Percentiles rank a stretch among this genome's conserved stretches.
phyloP scores from a whole-genome alignment of 2,888 invertebrate species.

The Pandemis cinnamomeana region DNA sequence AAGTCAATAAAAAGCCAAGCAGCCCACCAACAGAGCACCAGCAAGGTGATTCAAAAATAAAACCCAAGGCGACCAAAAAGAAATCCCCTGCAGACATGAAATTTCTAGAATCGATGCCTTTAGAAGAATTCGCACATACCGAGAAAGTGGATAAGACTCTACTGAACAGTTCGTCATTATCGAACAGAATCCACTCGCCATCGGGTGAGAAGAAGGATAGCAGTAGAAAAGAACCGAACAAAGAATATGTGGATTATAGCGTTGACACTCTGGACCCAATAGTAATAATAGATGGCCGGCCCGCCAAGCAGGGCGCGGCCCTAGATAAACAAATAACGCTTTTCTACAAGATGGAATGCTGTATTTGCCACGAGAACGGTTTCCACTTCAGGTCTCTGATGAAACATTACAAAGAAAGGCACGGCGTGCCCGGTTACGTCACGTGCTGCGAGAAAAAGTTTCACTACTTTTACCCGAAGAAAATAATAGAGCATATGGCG shows the following conservation, averaged over 20 bases:
- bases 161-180: constrained; percentile 53
- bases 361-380: constrained; percentile 75
- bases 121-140: constrained; percentile 72
- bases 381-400: constrained; percentile 77
- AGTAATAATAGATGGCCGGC: constrained; percentile 73
- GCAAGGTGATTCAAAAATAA: constrained; percentile 66
- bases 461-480: constrained; percentile 80
- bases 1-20: constrained; percentile 45
- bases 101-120: constrained; percentile 73
- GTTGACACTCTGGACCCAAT: constrained; percentile 65
- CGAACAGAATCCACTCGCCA: constrained; percentile 44
- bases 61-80: constrained; percentile 56
- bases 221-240: constrained; percentile 48
- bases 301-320: constrained; percentile 73
- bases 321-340: constrained; percentile 77
- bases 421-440: constrained; percentile 79
- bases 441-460: constrained; percentile 79
- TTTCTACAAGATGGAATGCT: constrained; percentile 81
- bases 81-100: constrained; percentile 68
- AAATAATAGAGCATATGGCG: constrained; percentile 81
- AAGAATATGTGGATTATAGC: constrained; percentile 50
- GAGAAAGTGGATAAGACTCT: constrained; percentile 71
- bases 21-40: constrained; percentile 59
- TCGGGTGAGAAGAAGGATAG: constrained; percentile 43
- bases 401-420: constrained; percentile 79